These are phyloP conservation scores for Xenus cinereus DNA, from an alignment of 2,113 vertebrate species.

Conservation along the genomic window DNA sequence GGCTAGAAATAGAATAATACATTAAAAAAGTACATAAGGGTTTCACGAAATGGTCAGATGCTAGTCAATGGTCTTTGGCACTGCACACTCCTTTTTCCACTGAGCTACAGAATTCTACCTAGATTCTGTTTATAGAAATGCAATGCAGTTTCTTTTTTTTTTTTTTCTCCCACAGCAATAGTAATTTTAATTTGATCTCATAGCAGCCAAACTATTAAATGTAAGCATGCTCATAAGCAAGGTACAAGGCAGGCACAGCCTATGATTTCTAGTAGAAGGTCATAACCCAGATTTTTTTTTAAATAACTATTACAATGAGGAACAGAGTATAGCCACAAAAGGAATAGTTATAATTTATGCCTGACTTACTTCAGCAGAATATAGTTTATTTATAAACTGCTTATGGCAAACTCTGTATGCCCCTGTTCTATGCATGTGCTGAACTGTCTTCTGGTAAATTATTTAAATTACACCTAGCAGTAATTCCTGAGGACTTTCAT, in stretches of 20 bases:
- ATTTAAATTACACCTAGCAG: conserved; percentile 87
- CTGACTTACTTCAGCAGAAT: conserved; percentile 82
- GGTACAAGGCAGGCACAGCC: conserved; percentile 65
- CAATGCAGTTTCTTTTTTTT: conserved; percentile 31
- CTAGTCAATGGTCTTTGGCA: conserved; percentile 35
- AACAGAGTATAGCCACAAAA: conserved; percentile 75
- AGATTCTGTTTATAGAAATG: conserved; percentile 71
- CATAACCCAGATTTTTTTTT: conserved; percentile 77
- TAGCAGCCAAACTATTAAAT: conserved; percentile 71
- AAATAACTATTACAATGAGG: conserved; percentile 81
- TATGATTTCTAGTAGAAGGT: conserved; percentile 79
- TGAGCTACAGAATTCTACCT: conserved; percentile 47
- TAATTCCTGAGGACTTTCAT: conserved; percentile 85
- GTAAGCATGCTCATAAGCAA: conserved; percentile 72
- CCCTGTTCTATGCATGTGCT: conserved; percentile 80
- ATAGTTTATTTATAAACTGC: conserved; percentile 89
- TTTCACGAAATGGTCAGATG: conserved; percentile 41
- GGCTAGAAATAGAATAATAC: conserved; percentile 52
- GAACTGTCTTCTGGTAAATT: conserved; percentile 85
- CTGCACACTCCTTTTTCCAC: neutral
- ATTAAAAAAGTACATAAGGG: conserved; percentile 31
- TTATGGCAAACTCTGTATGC: conserved; percentile 85
- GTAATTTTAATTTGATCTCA: conserved; percentile 77
- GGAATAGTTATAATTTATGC: conserved; percentile 82
- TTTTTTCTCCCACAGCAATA: conserved; percentile 55